Evolutionary conservation across 2,113 vertebrate species (phyloP), one percentile per base, ranked within the genome.

Genomic region (Ailurus styani): DNA sequence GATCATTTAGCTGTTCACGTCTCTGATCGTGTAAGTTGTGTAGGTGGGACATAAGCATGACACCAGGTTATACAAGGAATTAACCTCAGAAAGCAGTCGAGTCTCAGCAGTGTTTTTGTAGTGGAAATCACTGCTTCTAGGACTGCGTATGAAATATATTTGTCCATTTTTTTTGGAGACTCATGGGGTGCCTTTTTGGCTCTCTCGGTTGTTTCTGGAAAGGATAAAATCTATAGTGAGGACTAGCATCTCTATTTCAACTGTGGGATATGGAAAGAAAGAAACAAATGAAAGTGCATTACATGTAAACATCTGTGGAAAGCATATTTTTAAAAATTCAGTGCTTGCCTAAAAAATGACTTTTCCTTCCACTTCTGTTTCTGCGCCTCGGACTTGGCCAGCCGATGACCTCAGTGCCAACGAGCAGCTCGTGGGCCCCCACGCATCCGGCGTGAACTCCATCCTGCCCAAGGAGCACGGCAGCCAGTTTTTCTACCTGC

Each of bases 401-500:
- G 99, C 99, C 60, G 99, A 99, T 98, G 99, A 99, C 98, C 99
- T 99, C 98, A 99, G 99, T 96, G 99, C 99, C 96, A 99, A 99
- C 54, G 99, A 99, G 97, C 99, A 99, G 98, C 99, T 99, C 64
- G 99, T 98, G 4, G 99, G 99, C 81, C 99, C 99, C 52, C 99
- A 99, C 27, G 99, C 99, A 2, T 99, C 99, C 1, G 99, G 99
- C 1, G 99, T 99, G 97, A 99, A 99, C 98, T 99, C 99, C 72
- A 99, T 99, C 97, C 99, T 99, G 90, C 99, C 99, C 88, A 99
- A 99, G 98, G 99, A 99, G 97, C 99, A 99, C 1, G 99, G 99
- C 97, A 99, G 99, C 97, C 99, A 99, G 83, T 99, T 99, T 98
- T 99, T 99, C 99, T 99, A 99, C 98, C 99, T 99, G 98, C 99